phyloP scores from a whole-genome alignment of 2,888 invertebrate species.

The Sylvicola fuscatus region DNA sequence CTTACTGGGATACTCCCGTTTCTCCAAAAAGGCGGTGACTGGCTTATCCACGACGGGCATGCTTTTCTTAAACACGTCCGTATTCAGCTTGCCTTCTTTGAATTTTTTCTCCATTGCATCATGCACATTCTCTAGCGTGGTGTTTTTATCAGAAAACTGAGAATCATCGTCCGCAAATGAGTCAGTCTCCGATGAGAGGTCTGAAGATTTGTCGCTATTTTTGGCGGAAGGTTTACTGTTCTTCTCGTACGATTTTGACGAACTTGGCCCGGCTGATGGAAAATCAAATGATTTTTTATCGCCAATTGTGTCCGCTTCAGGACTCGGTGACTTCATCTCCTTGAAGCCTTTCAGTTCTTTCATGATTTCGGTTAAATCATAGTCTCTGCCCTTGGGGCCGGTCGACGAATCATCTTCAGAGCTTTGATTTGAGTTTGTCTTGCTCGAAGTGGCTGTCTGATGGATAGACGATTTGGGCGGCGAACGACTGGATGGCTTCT shows the following conservation, averaged over 20 bases:
- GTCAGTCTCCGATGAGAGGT: constrained; percentile 21
- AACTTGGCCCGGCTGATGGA: not conserved
- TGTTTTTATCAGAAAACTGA: constrained; percentile 21
- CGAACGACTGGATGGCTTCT: constrained; percentile 14
- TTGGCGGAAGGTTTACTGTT: not conserved
- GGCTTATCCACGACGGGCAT: no score
- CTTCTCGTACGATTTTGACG: not conserved
- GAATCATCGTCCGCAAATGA: constrained; percentile 24
- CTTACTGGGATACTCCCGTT: no score
- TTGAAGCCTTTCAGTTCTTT: constrained; percentile 66
- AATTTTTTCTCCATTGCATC: constrained; percentile 16
- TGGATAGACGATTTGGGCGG: constrained; percentile 1
- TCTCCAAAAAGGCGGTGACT: no score
- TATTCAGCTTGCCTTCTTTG: constrained; percentile 13
- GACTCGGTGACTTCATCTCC: constrained; percentile 31
- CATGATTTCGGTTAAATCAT: constrained; percentile 66
- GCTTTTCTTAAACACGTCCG: constrained; percentile 1
- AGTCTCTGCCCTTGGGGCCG: constrained; percentile 41
- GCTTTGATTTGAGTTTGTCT: constrained; percentile 26
- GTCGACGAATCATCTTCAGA: constrained; percentile 22
- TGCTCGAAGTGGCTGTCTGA: constrained; percentile 14
- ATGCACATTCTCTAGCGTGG: constrained; percentile 17
- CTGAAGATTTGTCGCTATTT: constrained; percentile 11
- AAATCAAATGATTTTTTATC: constrained; percentile 10
- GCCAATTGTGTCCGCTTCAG: constrained; percentile 25